A percentile compares a stretch with the other conserved stretches of the same genome.
Evolutionary conservation across 1,140 invertebrate species (phyloP).

Genomic region (Homarus americanus): DNA sequence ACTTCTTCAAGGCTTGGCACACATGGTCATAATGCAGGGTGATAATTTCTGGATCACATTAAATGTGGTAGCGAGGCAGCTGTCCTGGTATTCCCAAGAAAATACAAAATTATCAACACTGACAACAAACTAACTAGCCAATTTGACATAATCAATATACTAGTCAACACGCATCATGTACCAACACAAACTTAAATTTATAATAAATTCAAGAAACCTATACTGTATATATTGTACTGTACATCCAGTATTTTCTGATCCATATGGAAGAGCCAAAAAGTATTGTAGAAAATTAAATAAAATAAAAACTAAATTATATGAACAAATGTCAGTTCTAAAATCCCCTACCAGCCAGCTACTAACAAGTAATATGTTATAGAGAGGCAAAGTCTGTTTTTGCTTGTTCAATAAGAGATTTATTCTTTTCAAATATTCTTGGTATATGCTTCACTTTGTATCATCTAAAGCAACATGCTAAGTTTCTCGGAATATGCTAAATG

Average conservation of each 20-base stretch:
- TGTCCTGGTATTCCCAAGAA: background rate
- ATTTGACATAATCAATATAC: too few relatives aligned
- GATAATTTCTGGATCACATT: background rate
- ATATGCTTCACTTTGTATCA: background rate
- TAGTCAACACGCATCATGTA: too few relatives aligned
- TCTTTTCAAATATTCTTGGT: background rate
- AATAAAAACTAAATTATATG: too few relatives aligned
- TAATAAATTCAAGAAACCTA: too few relatives aligned
- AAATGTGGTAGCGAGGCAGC: background rate
- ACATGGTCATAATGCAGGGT: background rate
- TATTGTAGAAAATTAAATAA: too few relatives aligned
- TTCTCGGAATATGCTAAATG: background rate
- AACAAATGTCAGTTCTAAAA: background rate
- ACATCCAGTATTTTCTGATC: too few relatives aligned
- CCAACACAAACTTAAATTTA: too few relatives aligned
- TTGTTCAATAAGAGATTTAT: background rate
- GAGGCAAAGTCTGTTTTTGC: background rate
- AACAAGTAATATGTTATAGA: background rate
- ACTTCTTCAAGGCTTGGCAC: background rate
- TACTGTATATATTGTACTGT: too few relatives aligned
- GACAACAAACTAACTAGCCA: too few relatives aligned
- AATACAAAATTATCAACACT: too few relatives aligned
- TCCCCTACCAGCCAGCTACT: too few relatives aligned
- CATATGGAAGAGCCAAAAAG: too few relatives aligned
- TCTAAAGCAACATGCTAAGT: background rate